Base-by-base conservation (phyloP, 2,888 invertebrate species). In the Margaritifera margaritifera region DNA sequence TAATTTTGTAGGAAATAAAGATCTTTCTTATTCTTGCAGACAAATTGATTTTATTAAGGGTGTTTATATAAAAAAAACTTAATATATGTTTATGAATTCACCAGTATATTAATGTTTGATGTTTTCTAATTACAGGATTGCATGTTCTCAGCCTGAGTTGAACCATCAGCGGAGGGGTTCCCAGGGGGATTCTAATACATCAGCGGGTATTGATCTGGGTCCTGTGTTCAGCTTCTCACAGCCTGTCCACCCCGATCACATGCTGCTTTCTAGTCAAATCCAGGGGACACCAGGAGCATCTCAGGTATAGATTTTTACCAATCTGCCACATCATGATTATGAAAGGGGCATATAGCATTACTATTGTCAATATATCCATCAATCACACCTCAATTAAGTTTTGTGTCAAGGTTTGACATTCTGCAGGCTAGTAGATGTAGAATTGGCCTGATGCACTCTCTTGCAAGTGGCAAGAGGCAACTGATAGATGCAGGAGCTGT, bases 241-340 rank as follows among this genome's bases (percentile, higher is more conserved):
- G 90, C 97, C 97, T 1, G 93, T 94, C 54, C 93, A 94, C 81
- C 92, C 95, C 72, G 96, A 96, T 83, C 94, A 96, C 91, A 91
- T 97, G 86, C 91, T 96, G 83, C 91, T 96, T 22, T 93, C 94
- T 50, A 93, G 94, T 60, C 95, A 95, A 79, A 68, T 88, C 57
- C 85, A 84, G 66, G 84, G 82, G 24, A 88, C 87, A 6, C 88
- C 85, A 18, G 86, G 87, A 3, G 77, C 81, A 19, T 87, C 88
- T 52, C 87, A 88, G 86, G 87, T 86, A 76, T 1, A 27, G 19
- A n/a, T n/a, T 60, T 6, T n/a, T 27, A n/a, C n/a, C n/a, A n/a
- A n/a, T n/a, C n/a, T n/a, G n/a, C 3, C 2, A 60, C 24, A 25
- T 4, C 42, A 42, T 8, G 8, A 11, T 11, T 42, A 11, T 42